Conservation (phyloP, 2,113 vertebrate species). For the Strix uralensis region DNA sequence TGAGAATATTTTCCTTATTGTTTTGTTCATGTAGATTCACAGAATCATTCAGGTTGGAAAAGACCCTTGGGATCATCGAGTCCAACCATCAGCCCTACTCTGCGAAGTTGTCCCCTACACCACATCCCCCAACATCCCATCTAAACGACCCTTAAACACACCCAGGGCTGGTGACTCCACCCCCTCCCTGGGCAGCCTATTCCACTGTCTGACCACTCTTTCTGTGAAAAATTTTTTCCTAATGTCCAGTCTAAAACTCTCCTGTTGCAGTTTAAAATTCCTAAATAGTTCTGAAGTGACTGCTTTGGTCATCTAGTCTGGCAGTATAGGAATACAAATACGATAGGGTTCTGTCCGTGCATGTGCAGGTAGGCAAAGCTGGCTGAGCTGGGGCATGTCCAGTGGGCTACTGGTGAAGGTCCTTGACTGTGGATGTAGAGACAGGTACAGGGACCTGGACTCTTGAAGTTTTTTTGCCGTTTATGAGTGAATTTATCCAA, state of each 20-base stretch:
- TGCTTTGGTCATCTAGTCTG: not conserved
- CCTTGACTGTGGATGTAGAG: not conserved
- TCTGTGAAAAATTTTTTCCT: too few relatives aligned
- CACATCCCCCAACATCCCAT: too few relatives aligned
- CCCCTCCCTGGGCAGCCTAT: too few relatives aligned
- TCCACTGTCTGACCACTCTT: too few relatives aligned
- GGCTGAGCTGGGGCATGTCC: not conserved
- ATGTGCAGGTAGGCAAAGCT: accelerated
- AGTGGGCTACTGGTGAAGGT: not conserved
- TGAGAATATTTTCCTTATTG: not conserved
- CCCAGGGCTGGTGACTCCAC: too few relatives aligned
- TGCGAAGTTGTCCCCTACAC: too few relatives aligned
- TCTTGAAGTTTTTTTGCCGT: not conserved
- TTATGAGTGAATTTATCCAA: not conserved
- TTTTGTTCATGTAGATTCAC: not conserved
- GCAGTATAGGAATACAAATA: not conserved
- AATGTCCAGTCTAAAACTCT: too few relatives aligned
- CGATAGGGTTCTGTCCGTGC: not conserved
- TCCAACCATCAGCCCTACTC: too few relatives aligned
- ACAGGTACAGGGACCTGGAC: not conserved
- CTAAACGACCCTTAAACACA: too few relatives aligned
- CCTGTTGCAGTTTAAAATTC: not conserved
- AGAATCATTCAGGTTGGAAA: too few relatives aligned
- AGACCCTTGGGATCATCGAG: too few relatives aligned
- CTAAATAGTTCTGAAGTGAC: not conserved